Evolutionary conservation across 2,888 invertebrate species (phyloP), one percentile per base, ranked within the genome.

Genomic region (Xestobium rufovillosum): DNA sequence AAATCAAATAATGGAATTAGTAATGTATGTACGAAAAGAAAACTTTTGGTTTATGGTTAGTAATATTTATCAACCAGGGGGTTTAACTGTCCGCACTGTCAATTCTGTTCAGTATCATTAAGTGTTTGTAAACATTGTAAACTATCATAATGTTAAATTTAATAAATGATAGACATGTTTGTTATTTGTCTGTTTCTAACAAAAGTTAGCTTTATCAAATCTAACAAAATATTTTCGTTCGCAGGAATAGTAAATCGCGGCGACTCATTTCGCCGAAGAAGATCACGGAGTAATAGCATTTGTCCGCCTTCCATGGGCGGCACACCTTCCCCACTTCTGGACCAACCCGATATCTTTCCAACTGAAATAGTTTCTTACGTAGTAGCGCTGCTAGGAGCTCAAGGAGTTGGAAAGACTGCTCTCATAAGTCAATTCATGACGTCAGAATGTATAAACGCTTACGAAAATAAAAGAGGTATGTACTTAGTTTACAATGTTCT

Each of bases 241-340:
- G n/a, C 67, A 88, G 94, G 94, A 45, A 83, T 94, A 49, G 83
- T 96, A 32, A 92, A 92, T 67, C 73, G 94, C 40, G 95, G 95
- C 0, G 96, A 96, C 67, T 92, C 92, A 3, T 88, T 95, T 67
- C 73, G 91, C 26, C 77, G 89, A 31, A 76, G 88, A 17, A 75
- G 88, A 38, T 87, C 88, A 13, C 72, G 89, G 38, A 87, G 86
- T 50, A 87, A 87, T 59, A 87, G 86, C 52, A 66, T 88, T 32
- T 82, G 84, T 2, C 84, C 85, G 6, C 61, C 61, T 3, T 31
- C 51, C 9, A 48, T 56, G 53, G 54, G 53, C 11, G 52, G 43
- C 13, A 60, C 55, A n/a, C 57, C 59, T 19, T 56, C 64, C 4
- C 66, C 66, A 0, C 59, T 67, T 2, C 53, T 61, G 38, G 75